Percentiles rank a stretch among this genome's conserved stretches.
phyloP scores from a whole-genome alignment of 2,113 vertebrate genomes.

The Mormyrus iriodes region DNA sequence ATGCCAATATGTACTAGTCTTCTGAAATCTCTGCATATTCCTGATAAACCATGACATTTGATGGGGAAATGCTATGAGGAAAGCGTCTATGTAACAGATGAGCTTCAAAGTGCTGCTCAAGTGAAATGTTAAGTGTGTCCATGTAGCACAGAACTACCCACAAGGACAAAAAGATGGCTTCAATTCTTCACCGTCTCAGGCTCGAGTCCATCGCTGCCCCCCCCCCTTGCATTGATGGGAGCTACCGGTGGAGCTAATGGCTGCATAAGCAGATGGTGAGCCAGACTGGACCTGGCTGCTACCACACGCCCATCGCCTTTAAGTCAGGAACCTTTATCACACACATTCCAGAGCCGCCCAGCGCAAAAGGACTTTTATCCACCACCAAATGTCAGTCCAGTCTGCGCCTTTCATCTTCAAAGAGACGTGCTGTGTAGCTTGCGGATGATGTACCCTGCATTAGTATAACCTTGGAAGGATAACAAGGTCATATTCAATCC shows the following conservation, averaged over 20 bases:
- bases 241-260: not conserved
- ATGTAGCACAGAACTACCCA: not conserved
- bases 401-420: slow-evolving; percentile 14
- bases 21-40: not conserved
- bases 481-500: not conserved
- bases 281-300: not conserved
- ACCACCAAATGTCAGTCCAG: not conserved
- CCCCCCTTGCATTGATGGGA: not conserved
- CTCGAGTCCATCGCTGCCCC: not conserved
- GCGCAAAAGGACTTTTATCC: not conserved
- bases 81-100: not conserved
- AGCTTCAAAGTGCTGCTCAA: not conserved
- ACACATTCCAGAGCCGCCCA: not conserved
- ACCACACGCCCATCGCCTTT: not conserved
- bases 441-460: not conserved
- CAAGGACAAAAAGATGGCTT: not conserved
- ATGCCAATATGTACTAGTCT: not conserved
- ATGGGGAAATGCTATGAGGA: not conserved
- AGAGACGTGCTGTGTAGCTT: not conserved
- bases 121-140: not conserved
- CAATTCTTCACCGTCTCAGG: not conserved
- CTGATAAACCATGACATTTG: not conserved
- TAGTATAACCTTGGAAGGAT: not conserved
- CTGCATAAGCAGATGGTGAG: not conserved
- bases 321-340: not conserved